Evolutionary conservation across 2,888 invertebrate species (phyloP).

Genomic region (Rhyacophila evoluta): DNA sequence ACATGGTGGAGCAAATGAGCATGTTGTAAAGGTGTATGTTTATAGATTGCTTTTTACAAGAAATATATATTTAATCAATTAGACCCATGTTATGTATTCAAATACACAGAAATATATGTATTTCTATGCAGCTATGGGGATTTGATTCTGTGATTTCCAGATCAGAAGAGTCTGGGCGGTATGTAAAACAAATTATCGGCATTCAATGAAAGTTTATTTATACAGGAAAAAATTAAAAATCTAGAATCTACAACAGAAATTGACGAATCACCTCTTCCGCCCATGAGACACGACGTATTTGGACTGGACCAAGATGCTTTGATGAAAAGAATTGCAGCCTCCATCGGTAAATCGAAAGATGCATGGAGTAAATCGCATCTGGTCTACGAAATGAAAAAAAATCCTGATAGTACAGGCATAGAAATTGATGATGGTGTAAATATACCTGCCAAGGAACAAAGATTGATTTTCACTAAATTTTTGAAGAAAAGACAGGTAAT

Average conservation of each 20-base stretch:
- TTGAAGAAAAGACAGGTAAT: conserved; percentile 44
- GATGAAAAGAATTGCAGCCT: conserved; percentile 69
- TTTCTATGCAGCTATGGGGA: too few species aligned
- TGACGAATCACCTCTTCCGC: conserved; percentile 69
- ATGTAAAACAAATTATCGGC: too few species aligned
- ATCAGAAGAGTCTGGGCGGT: too few species aligned
- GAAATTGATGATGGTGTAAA: neutral
- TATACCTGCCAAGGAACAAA: conserved; percentile 30
- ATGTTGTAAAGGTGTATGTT: too few species aligned
- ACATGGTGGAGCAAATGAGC: too few species aligned
- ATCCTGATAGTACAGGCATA: neutral
- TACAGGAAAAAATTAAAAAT: conserved; percentile 45
- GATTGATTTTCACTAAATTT: conserved; percentile 35
- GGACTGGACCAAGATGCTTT: conserved; percentile 77
- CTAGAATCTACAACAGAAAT: conserved; percentile 54
- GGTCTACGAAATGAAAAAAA: neutral
- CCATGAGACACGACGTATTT: conserved; percentile 79
- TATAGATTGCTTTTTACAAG: too few species aligned
- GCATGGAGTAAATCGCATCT: conserved; percentile 65
- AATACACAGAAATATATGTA: too few species aligned
- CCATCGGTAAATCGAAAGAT: conserved; percentile 68
- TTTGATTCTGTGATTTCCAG: too few species aligned
- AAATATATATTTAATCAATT: too few species aligned
- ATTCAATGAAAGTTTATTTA: too few species aligned
- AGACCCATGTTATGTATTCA: too few species aligned